Evolutionary conservation across 1,140 invertebrate species (phyloP), one percentile per base, ranked within the genome.

Genomic region (Drosophila subobscura): DNA sequence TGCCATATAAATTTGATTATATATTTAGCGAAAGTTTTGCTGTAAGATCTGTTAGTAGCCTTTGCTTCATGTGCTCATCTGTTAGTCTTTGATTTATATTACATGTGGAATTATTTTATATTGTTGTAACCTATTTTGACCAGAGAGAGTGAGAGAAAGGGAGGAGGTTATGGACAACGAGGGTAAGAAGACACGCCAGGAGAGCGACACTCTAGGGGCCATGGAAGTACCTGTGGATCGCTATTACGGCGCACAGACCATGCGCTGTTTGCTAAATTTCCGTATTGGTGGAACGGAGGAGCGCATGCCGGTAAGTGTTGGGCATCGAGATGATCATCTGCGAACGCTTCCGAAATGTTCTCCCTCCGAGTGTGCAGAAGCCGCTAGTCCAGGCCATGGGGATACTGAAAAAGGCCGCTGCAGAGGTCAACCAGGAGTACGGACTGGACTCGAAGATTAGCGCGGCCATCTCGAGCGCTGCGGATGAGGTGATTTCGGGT

Each of bases 211-310:
- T 4, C 97, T 99, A 92, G 98, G 98, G 6, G 96, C 97, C 90
- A 91, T 99, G 14, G 95, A 98, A 88, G 98, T 99, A 1, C 98
- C 98, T 1, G 92, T 93, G 52, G 95, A 98, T 84, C 98, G 96
- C 90, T 97, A 99, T 89, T 99, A 99, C 95, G 99, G 99, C n/a
- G 97, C 98, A 0, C 98, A 99, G 92, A 99, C 99, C 27, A 95
- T 98, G 54, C 92, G 98, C 68, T 99, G 98, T 5, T 93, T 97
- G 10, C 96, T 97, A 88, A 99, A 99, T 92, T 99, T 99, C 93
- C 96, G 97, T 5, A 99, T 99, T 92, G 98, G 99, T n/a, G 98
- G 97, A 23, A 93, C 94, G 46, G 94, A 95, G 46, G 98, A 99
- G 92, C 93, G 95, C 61, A 99, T 99, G 97, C 98, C 98, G 59